These are phyloP conservation scores for Monomorium pharaonis DNA, from an alignment of 1,140 invertebrate genomes.

Conservation along the genomic window DNA sequence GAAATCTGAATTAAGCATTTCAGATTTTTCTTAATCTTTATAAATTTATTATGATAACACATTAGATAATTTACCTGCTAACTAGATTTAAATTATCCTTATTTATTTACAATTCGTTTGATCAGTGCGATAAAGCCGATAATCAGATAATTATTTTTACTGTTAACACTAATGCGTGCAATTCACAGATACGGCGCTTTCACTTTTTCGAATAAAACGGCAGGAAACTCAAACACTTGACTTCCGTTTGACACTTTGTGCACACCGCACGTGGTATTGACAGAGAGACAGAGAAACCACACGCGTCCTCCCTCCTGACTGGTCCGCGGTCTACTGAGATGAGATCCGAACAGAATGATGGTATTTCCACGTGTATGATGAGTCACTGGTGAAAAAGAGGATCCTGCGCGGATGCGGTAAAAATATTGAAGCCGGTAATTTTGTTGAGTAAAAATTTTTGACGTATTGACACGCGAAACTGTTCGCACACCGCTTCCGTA, in stretches of 20 bases:
- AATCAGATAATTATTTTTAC: not conserved
- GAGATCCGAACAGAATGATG: conserved; percentile 57
- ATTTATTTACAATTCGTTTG: not conserved
- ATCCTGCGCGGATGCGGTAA: not conserved
- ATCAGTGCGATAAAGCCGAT: not conserved
- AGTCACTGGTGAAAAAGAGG: conserved; percentile 53
- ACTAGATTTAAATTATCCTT: not conserved
- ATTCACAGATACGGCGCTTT: not conserved
- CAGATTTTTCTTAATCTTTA: not conserved
- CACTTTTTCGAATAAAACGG: not conserved
- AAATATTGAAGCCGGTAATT: not conserved
- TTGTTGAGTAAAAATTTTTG: not conserved
- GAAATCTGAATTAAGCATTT: not conserved
- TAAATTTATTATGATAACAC: not conserved
- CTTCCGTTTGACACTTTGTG: not conserved
- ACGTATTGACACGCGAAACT: not conserved
- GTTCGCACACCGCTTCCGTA: no score
- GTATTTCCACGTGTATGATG: conserved; percentile 61
- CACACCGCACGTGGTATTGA: conserved; percentile 29
- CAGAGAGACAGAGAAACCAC: conserved; percentile 3
- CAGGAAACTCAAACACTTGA: conserved; percentile 23
- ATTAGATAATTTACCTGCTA: not conserved
- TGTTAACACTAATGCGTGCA: not conserved
- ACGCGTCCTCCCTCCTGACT: conserved; percentile 48
- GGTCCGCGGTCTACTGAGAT: conserved; percentile 64